A percentile compares a stretch with the other conserved stretches of the same genome.
These are phyloP conservation scores for Caenorhabditis inopinata DNA, from an alignment of 1,140 invertebrate genomes.

Conservation along the genomic window DNA sequence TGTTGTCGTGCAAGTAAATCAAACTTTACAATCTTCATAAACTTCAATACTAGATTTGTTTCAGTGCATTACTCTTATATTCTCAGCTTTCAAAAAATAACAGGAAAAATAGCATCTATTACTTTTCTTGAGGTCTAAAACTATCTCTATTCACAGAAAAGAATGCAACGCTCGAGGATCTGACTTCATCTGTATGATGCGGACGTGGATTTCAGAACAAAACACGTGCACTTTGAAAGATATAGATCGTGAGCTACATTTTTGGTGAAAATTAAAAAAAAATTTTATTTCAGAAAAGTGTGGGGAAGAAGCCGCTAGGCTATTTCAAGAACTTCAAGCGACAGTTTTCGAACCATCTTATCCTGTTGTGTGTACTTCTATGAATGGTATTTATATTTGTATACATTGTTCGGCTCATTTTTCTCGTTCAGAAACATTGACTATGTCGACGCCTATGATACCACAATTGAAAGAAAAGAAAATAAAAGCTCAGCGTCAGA, in stretches of 20 bases:
- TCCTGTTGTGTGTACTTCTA: conserved; percentile 33
- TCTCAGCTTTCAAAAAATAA: too few relatives aligned
- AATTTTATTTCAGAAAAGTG: conserved; percentile 34
- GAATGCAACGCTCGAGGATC: conserved; percentile 24
- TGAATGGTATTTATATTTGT: background rate
- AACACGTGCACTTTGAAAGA: conserved; percentile 43
- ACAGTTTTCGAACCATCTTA: conserved; percentile 43
- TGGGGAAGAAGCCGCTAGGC: conserved; percentile 16
- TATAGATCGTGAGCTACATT: conserved; percentile 5
- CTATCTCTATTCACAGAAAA: conserved; percentile 3
- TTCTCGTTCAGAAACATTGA: background rate
- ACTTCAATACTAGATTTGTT: too few relatives aligned
- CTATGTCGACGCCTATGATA: background rate
- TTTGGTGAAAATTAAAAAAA: background rate
- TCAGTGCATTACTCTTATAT: too few relatives aligned
- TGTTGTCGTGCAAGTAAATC: conserved; percentile 34
- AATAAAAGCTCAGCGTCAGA: background rate
- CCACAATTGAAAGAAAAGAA: background rate
- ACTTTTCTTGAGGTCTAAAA: too few relatives aligned
- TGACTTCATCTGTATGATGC: conserved; percentile 41
- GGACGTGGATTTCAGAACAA: conserved; percentile 42
- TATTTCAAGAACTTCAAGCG: conserved; percentile 36
- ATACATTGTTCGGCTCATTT: background rate
- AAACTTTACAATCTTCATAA: too few relatives aligned
- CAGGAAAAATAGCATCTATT: too few relatives aligned